Evolutionary conservation across 2,888 invertebrate species (phyloP), one percentile per base, ranked within the genome.

Genomic region (Agrilus cyanescens): DNA sequence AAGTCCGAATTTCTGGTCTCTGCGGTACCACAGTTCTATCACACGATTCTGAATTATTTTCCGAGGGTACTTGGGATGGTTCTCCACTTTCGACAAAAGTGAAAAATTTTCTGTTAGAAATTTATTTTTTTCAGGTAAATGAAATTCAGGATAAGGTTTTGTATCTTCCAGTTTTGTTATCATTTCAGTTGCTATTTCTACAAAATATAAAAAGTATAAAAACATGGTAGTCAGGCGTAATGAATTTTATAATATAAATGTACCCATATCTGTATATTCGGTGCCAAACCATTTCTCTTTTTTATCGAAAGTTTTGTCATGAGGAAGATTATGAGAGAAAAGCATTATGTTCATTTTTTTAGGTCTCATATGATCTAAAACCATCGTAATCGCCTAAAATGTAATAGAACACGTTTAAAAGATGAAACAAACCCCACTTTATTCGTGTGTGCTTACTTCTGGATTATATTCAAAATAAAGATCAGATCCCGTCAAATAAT

Each of bases 271-370:
- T 29, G 73, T 72, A 60, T 87, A 93, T 50, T 81, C 78, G 0
- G 88, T 88, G 38, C 82, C 78, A 65, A 88, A 91, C 90, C 90
- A 93, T 45, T 78, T 75, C 63, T 91, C 90, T 12, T 71, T 69
- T 52, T 76, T 68, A 53, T 84, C 75, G 55, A 81, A 85, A 0
- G 62, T 56, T 13, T 68, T 57, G 20, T 65, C 61, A 37, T 62
- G 61, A 0, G 69, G 60, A 56, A 78, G 75, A 36, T 73, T 73
- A 55, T 79, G 78, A 6, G 80, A 77, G n/a, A 75, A 63, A 16
- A 87, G 63, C 64, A 84, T 77, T 10, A 87, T 74, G 59, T 85
- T 85, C 25, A 80, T 80, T 13, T 71, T 74, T 38, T 80, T 75
- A 0, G 83, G 78, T 0, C 66, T 67, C 62, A 89, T 68, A 44